Evolutionary conservation across 1,140 invertebrate species (phyloP).

Genomic region (Tyrophagus putrescentiae): DNA sequence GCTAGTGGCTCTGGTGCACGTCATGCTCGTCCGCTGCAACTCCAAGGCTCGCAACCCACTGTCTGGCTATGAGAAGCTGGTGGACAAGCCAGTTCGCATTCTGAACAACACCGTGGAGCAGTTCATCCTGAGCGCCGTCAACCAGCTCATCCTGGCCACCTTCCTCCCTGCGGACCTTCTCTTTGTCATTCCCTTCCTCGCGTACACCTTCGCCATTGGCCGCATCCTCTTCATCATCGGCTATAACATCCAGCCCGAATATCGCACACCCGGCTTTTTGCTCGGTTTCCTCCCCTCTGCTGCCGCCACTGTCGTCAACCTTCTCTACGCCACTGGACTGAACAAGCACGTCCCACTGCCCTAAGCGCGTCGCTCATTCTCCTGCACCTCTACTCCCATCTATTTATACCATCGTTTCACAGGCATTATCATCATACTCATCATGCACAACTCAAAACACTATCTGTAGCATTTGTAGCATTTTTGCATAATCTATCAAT

Average conservation of each 20-base stretch:
- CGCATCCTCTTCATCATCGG: conserved; percentile 20
- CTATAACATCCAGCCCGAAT: conserved; percentile 16
- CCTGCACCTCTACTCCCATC: too few species aligned
- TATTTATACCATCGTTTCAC: background rate
- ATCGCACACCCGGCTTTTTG: conserved; percentile 19
- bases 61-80: background rate
- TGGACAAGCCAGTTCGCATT: conserved; percentile 12
- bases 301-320: background rate
- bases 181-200: conserved; percentile 20
- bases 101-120: conserved; percentile 22
- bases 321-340: background rate
- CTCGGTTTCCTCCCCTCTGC: background rate
- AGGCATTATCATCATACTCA: background rate
- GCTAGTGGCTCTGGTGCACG: background rate
- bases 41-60: conserved; percentile 14
- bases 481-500: background rate
- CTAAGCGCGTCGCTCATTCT: too few species aligned
- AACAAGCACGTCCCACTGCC: too few species aligned
- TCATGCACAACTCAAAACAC: background rate
- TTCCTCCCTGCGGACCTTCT: conserved; percentile 3
- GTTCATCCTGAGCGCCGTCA: conserved; percentile 5
- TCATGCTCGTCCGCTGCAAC: background rate
- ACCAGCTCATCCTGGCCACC: conserved; percentile 18
- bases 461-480: background rate
- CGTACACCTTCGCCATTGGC: conserved; percentile 8